A percentile compares a stretch with the other conserved stretches of the same genome.
Conservation (phyloP, 2,113 vertebrate genomes). For the Hyaena hyaena region DNA sequence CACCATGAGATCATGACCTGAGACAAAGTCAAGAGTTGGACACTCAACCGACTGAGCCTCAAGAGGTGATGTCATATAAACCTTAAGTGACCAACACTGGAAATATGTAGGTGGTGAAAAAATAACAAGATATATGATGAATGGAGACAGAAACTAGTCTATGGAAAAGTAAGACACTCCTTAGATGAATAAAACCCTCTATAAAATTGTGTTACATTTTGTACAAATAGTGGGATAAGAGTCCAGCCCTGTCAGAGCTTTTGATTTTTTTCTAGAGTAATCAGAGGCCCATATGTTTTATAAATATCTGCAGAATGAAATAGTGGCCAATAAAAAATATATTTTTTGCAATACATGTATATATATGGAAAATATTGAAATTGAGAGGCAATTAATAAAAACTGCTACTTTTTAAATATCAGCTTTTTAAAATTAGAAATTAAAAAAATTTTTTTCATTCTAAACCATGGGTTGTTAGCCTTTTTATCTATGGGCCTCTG, state of each 20-base stretch:
- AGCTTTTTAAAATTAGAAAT: background rate
- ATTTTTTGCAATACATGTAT: background rate
- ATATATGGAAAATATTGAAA: background rate
- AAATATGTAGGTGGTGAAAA: background rate
- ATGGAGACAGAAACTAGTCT: background rate
- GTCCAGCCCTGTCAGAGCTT: background rate
- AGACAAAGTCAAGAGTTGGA: no score
- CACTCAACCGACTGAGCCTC: no score
- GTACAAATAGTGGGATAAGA: background rate
- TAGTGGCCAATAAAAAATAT: background rate
- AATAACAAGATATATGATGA: background rate
- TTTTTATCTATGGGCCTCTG: background rate
- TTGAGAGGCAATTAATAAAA: background rate
- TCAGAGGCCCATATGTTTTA: background rate
- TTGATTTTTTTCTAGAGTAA: background rate
- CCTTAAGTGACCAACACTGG: background rate
- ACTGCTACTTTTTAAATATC: background rate
- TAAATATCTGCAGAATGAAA: slow-evolving; percentile 15
- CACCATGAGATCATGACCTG: no score
- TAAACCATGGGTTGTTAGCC: background rate
- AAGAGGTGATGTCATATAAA: background rate
- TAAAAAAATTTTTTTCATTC: background rate
- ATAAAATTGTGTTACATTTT: background rate
- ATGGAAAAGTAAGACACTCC: background rate
- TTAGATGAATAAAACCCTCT: background rate